These are phyloP conservation scores for Forbesichthys agassizii DNA, from an alignment of 2,113 vertebrate species.

Conservation along the genomic window DNA sequence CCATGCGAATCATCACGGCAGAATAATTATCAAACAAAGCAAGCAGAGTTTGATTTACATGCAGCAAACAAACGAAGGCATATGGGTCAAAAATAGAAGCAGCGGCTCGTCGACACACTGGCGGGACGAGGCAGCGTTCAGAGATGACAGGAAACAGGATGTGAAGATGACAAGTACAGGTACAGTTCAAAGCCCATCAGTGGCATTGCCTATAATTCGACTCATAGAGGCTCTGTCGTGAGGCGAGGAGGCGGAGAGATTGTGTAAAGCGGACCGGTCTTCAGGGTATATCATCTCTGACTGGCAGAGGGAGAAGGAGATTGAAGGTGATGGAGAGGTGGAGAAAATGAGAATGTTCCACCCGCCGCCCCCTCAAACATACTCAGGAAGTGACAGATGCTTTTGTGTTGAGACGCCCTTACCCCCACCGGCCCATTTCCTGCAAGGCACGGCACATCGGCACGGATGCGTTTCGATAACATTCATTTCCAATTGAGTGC, in stretches of 20 bases:
- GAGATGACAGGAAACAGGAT: conserved; percentile 45
- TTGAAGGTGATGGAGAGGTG: conserved; percentile 18
- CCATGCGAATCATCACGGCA: neutral
- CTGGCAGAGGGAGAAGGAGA: conserved; percentile 43
- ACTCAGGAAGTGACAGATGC: conserved; percentile 53
- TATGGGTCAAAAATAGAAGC: conserved; percentile 28
- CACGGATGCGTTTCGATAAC: conserved; percentile 55
- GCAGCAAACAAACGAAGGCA: neutral
- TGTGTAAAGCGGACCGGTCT: conserved; percentile 42
- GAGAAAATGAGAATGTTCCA: conserved; percentile 50
- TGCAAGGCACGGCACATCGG: conserved; percentile 29
- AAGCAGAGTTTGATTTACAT: conserved; percentile 22
- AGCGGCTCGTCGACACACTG: conserved; percentile 20
- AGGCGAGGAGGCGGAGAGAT: conserved; percentile 41
- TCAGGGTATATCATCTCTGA: conserved; percentile 44
- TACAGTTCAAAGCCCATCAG: conserved; percentile 48
- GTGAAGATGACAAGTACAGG: conserved; percentile 44
- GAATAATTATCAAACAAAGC: conserved; percentile 22
- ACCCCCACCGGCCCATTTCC: conserved; percentile 37
- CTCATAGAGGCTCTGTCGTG: conserved; percentile 29
- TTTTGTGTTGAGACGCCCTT: conserved; percentile 41
- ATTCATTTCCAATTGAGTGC: conserved; percentile 60
- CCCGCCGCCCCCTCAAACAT: conserved; percentile 52
- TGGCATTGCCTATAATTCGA: conserved; percentile 45
- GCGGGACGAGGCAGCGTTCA: conserved; percentile 29